phyloP scores from a whole-genome alignment of 2,888 invertebrate genomes.

The Eutolmus rufibarbis region DNA sequence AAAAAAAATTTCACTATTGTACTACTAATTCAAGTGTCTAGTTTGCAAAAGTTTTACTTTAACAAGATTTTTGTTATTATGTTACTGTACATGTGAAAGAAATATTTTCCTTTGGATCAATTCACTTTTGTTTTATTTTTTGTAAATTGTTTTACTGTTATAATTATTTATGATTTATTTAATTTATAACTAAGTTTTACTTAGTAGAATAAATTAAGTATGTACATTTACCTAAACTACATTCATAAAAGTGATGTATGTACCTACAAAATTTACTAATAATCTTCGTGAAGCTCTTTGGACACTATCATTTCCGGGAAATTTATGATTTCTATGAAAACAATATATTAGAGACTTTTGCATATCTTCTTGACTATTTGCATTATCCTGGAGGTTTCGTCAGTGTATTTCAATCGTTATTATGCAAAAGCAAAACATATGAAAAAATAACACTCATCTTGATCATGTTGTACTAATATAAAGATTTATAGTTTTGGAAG shows the following conservation, averaged over 20 bases:
- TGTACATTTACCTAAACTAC: background rate
- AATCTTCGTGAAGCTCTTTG: too few relatives aligned
- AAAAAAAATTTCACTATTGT: background rate
- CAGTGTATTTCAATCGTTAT: too few relatives aligned
- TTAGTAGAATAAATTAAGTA: background rate
- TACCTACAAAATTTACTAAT: too few relatives aligned
- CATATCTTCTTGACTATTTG: too few relatives aligned
- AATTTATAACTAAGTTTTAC: background rate
- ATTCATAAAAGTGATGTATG: background rate
- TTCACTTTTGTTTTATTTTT: slow-evolving; percentile 11
- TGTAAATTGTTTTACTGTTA: background rate
- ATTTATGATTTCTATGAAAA: too few relatives aligned
- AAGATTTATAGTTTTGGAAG: too few relatives aligned
- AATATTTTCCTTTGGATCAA: background rate
- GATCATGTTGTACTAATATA: too few relatives aligned
- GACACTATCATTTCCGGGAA: too few relatives aligned
- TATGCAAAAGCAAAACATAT: too few relatives aligned
- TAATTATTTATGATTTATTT: background rate
- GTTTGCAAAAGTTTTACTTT: slow-evolving; percentile 27
- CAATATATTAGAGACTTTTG: too few relatives aligned
- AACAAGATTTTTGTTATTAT: slow-evolving; percentile 25
- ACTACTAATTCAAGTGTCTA: slow-evolving; percentile 10
- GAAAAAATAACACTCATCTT: too few relatives aligned
- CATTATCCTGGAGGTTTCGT: too few relatives aligned
- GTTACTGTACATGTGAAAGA: slow-evolving; percentile 7